Evolutionary conservation across 2,797 vertebrate genomes (phyloP).

Genomic region (Mus caroli): DNA sequence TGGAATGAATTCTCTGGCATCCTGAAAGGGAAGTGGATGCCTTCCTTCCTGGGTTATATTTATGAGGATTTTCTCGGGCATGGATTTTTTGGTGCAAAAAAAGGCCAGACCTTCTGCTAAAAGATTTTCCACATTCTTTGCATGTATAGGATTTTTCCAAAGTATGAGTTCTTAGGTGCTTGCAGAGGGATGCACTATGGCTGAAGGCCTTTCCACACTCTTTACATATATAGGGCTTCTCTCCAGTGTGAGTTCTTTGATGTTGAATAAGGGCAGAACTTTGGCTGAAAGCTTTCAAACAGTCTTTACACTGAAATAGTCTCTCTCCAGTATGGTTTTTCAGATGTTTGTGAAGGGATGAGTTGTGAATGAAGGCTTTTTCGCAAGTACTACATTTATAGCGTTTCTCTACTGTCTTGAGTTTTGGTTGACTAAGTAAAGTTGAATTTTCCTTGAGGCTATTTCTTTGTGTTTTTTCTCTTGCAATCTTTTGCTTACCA

Average conservation of each 20-base stretch:
- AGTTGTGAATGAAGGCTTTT: slow-evolving; percentile 82
- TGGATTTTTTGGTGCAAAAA: slow-evolving; percentile 77
- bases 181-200: slow-evolving; percentile 71
- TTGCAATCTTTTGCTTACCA: slow-evolving; percentile 86
- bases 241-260: slow-evolving; percentile 73
- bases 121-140: slow-evolving; percentile 78
- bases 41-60: slow-evolving; percentile 75
- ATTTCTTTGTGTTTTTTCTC: slow-evolving; percentile 83
- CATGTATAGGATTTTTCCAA: slow-evolving; percentile 73
- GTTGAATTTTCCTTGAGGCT: slow-evolving; percentile 76
- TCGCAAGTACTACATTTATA: slow-evolving; percentile 81
- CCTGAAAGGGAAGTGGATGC: slow-evolving; percentile 57
- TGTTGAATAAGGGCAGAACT: slow-evolving; percentile 75
- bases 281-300: slow-evolving; percentile 77
- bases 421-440: slow-evolving; percentile 77
- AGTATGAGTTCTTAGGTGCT: slow-evolving; percentile 73
- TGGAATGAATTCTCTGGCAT: slow-evolving; percentile 62
- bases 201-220: slow-evolving; percentile 78
- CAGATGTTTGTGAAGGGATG: slow-evolving; percentile 81
- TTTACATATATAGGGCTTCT: slow-evolving; percentile 76
- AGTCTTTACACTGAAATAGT: slow-evolving; percentile 77
- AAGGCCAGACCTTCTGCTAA: slow-evolving; percentile 68
- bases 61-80: slow-evolving; percentile 71
- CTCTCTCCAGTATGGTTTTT: slow-evolving; percentile 81
- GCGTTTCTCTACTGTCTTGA: slow-evolving; percentile 73